Evolutionary conservation across 2,797 vertebrate genomes (phyloP).

Genomic region (Fistularia commersonii): DNA sequence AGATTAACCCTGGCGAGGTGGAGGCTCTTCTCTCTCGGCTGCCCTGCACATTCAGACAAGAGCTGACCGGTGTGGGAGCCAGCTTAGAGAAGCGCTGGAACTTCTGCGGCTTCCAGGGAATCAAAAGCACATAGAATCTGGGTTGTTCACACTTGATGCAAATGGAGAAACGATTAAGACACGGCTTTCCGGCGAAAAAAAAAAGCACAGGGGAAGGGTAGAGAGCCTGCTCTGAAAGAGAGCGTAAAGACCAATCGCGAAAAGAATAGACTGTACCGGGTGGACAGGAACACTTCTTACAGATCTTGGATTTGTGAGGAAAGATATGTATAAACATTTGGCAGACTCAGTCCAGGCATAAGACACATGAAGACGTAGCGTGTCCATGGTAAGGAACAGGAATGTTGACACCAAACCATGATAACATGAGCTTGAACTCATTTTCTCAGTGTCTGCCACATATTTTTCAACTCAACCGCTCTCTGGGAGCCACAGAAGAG

Average conservation of each 20-base stretch:
- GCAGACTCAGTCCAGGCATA: too few relatives aligned
- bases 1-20: slow-evolving; percentile 88
- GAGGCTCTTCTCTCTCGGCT: slow-evolving; percentile 84
- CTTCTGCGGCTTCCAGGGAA: slow-evolving; percentile 78
- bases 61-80: slow-evolving; percentile 81
- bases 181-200: slow-evolving; percentile 39
- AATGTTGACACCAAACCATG: slow-evolving; percentile 23
- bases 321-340: neutral
- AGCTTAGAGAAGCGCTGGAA: slow-evolving; percentile 85
- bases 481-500: slow-evolving; percentile 25
- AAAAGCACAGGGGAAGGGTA: slow-evolving; percentile 15
- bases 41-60: slow-evolving; percentile 86
- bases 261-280: too few relatives aligned
- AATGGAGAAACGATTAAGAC: slow-evolving; percentile 43
- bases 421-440: slow-evolving; percentile 33
- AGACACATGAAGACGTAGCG: slow-evolving; percentile 28
- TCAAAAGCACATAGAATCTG: slow-evolving; percentile 78
- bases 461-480: slow-evolving; percentile 36
- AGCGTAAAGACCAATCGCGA: too few relatives aligned
- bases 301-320: neutral
- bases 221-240: neutral
- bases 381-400: slow-evolving; percentile 36
- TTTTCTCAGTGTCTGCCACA: slow-evolving; percentile 31
- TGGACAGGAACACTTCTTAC: neutral
- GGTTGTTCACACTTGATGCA: slow-evolving; percentile 31